These are phyloP conservation scores for Sarcophaga bullata DNA, from an alignment of 1,140 invertebrate species.

Conservation along the genomic window DNA sequence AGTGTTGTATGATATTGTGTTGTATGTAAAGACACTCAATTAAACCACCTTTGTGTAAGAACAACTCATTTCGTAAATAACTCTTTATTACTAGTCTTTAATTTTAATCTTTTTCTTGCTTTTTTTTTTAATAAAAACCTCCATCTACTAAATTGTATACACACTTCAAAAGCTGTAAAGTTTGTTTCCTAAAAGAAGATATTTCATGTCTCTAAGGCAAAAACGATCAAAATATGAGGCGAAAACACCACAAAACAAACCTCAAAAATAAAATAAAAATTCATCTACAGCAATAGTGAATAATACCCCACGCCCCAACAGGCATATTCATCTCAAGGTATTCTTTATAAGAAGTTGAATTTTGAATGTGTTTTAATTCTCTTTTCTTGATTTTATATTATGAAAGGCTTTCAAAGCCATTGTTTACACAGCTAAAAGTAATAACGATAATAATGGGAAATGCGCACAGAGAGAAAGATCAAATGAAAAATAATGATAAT, in stretches of 20 bases:
- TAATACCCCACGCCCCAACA: background rate
- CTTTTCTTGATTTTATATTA: too few relatives aligned
- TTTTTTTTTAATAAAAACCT: background rate
- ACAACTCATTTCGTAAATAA: background rate
- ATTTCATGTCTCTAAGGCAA: background rate
- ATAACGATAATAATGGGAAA: background rate
- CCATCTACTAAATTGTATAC: constrained; percentile 29
- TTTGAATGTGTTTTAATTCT: background rate
- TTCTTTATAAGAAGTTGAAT: background rate
- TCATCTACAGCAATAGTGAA: too few relatives aligned
- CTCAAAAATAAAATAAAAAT: background rate
- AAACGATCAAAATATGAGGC: too few relatives aligned
- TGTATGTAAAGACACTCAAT: background rate
- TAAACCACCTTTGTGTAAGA: background rate
- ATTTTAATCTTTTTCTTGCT: background rate
- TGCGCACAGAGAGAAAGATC: background rate
- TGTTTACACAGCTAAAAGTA: constrained; percentile 5
- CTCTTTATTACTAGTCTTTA: background rate
- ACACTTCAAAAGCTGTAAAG: constrained; percentile 21
- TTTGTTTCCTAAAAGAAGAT: background rate
- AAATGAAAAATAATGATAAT: background rate
- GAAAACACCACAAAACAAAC: too few relatives aligned
- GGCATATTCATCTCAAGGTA: constrained; percentile 5
- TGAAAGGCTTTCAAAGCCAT: background rate
- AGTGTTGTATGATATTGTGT: too few relatives aligned